A percentile compares a stretch with the other conserved stretches of the same genome.
Conservation (phyloP, 1,140 invertebrate species). For the Pollicipes pollicipes region DNA sequence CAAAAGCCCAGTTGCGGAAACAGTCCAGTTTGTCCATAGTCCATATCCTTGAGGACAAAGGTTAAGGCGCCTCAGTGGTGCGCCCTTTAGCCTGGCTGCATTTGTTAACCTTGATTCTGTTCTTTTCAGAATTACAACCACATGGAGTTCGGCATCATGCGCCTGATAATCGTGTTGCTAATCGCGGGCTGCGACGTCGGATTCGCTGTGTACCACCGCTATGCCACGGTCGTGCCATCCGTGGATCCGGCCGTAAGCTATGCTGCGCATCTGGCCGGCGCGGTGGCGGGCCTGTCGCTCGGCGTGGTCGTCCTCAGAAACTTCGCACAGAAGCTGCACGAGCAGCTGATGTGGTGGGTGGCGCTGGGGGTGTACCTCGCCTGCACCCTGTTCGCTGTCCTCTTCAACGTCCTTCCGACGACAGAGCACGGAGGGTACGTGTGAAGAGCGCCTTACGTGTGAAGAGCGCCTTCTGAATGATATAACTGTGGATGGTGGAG, state of each 20-base stretch:
- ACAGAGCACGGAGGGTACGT: no score
- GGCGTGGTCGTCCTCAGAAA: slow-evolving; percentile 79
- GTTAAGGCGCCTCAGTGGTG: no score
- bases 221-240: slow-evolving; percentile 37
- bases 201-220: slow-evolving; percentile 85
- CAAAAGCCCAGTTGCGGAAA: no score
- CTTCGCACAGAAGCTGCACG: slow-evolving; percentile 23
- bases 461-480: no score
- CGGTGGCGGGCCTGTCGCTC: slow-evolving; percentile 68
- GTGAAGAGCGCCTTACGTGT: no score
- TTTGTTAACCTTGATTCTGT: no score
- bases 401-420: slow-evolving; percentile 59
- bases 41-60: no score
- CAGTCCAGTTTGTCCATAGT: no score
- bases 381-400: slow-evolving; percentile 79
- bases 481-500: no score
- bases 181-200: slow-evolving; percentile 52
- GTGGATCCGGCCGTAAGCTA: slow-evolving; percentile 65
- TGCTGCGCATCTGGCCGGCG: slow-evolving; percentile 83
- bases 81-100: no score
- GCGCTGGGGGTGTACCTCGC: slow-evolving; percentile 78
- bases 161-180: not conserved
- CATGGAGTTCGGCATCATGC: not conserved
- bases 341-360: slow-evolving; percentile 88
- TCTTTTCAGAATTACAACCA: not conserved